A percentile compares a stretch with the other conserved stretches of the same genome.
Evolutionary conservation across 2,888 invertebrate genomes (phyloP).

Genomic region (Drosophila rellima): DNA sequence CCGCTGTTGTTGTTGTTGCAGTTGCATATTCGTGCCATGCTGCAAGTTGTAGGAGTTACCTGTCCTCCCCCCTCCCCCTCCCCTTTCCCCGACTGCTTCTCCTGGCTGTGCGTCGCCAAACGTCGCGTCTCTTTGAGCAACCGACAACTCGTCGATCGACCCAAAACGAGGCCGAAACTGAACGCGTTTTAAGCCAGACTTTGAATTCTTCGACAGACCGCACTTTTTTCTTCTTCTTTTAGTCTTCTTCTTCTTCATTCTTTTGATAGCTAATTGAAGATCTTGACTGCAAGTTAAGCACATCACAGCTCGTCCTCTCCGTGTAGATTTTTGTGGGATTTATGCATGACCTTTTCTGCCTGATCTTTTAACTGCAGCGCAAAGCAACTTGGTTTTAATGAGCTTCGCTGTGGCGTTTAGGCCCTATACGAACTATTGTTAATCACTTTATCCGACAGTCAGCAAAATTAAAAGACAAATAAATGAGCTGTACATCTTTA

Average conservation of each 20-base stretch:
- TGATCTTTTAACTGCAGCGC: background rate
- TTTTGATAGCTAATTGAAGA: conserved; percentile 84
- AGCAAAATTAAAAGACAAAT: background rate
- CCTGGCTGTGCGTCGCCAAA: conserved; percentile 1
- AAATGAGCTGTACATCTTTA: background rate
- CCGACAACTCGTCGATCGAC: conserved; percentile 50
- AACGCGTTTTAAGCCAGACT: conserved; percentile 60
- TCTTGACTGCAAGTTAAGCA: conserved; percentile 69
- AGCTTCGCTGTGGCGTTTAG: background rate
- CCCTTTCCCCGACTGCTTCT: too few species aligned
- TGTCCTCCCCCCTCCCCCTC: background rate
- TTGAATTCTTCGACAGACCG: conserved; percentile 59
- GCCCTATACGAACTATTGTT: background rate
- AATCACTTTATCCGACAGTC: background rate
- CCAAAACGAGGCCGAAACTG: conserved; percentile 51
- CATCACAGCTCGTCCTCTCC: conserved; percentile 30
- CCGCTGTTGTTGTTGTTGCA: conserved; percentile 33
- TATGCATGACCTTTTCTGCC: conserved; percentile 18
- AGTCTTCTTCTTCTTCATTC: conserved; percentile 5
- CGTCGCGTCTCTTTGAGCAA: conserved; percentile 45
- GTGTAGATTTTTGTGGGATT: conserved; percentile 19
- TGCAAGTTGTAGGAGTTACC: conserved; percentile 65
- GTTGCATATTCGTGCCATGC: conserved; percentile 45
- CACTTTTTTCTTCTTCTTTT: conserved; percentile 22
- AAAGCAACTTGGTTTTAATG: conserved; percentile 35